Evolutionary conservation across 2,888 invertebrate genomes (phyloP), one percentile per base, ranked within the genome.

Genomic region (Pandemis heparana): DNA sequence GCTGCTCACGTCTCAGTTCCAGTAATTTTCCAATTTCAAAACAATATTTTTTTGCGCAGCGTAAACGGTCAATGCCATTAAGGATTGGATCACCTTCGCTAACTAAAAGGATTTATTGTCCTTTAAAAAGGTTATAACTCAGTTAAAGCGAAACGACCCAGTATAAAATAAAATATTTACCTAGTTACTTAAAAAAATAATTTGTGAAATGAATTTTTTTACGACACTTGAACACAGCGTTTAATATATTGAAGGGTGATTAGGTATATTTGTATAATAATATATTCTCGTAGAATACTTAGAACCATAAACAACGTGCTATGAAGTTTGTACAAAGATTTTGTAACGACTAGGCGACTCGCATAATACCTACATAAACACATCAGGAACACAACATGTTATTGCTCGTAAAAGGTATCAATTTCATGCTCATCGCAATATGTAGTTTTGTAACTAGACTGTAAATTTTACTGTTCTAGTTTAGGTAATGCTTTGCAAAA

Each of bases 381-480:
- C 10, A 38, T 10, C 23, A 56, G 43, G 41, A 43, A 46, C 32
- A n/a, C 46, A 63, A 63, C 39, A 18, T 12, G 56, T 56, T 56
- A 56, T 56, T 56, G 12, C 56, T 23, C 56, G 23, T 56, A 23
- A 56, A 56, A 56, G 5, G 23, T 56, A 56, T 23, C 23, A 56
- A 23, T 56, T 23, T 56, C 56, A 23, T 56, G 10, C 23, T 56
- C 12, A 56, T 56, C 23, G 41, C 18, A 23, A 46, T 63, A 61
- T 39, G 10, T 46, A 53, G 73, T 79, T 77, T 65, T 77, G 76
- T 75, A 76, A 80, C 73, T 68, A 78, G 77, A 76, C 75, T 72
- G 77, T 69, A 68, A 76, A 76, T 75, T 71, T 77, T 73, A 53
- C 71, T 75, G 39, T 23, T 18, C 60, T 71, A 16, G 48, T 75